Percentiles rank a stretch among this genome's conserved stretches.
These are phyloP conservation scores for Byasa hedistus DNA, from an alignment of 2,888 invertebrate genomes.

Conservation along the genomic window DNA sequence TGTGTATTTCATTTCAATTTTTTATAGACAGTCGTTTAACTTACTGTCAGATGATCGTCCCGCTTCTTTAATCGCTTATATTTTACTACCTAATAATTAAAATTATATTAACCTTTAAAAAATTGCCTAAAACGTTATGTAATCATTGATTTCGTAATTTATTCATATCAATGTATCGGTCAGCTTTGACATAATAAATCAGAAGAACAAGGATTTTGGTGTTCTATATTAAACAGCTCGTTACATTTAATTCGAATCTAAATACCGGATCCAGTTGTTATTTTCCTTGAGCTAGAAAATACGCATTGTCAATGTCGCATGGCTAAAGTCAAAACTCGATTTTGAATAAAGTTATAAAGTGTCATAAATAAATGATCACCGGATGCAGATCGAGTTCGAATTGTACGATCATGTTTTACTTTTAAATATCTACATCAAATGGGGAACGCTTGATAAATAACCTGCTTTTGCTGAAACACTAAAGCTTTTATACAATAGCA, in stretches of 20 bases:
- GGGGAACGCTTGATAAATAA: not conserved
- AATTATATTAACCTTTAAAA: not conserved
- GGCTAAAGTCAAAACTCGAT: constrained; percentile 5
- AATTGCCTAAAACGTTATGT: not conserved
- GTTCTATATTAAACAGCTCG: constrained; percentile 3
- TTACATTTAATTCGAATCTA: constrained; percentile 16
- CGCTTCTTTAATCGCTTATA: no score
- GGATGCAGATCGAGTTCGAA: no score
- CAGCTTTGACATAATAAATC: constrained; percentile 11
- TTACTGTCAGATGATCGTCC: no score
- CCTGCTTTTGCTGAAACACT: not conserved
- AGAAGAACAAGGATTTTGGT: constrained; percentile 14
- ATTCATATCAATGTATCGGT: not conserved
- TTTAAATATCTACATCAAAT: not conserved
- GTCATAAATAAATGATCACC: constrained; percentile 1
- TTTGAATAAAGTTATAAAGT: not conserved
- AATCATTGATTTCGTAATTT: not conserved
- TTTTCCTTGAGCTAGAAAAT: constrained; percentile 24
- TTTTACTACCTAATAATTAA: not conserved
- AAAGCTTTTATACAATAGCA: not conserved
- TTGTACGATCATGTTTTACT: no score
- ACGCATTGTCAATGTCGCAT: constrained; percentile 17
- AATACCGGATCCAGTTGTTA: constrained; percentile 21
- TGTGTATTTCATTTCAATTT: no score
- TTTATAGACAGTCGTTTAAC: no score